Evolutionary conservation across 92 coral and sea anemone genomes (phyloP).

Genomic region (Zoanthus sansibaricus): DNA sequence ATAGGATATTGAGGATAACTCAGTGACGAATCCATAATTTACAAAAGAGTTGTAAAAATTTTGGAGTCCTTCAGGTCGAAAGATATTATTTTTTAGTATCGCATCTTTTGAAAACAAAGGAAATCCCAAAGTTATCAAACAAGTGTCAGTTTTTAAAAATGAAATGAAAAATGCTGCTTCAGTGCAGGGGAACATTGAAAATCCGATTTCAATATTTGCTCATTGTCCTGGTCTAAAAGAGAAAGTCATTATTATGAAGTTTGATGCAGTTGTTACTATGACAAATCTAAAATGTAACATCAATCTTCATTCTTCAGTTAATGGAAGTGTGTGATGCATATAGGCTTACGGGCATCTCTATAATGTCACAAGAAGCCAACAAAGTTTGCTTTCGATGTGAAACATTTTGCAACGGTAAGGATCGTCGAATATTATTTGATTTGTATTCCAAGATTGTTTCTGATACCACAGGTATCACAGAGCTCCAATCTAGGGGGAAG

Average conservation of each 20-base stretch:
- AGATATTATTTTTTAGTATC: too few relatives aligned
- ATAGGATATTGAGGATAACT: too few relatives aligned
- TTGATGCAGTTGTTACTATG: not conserved
- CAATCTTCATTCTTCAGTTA: conserved; percentile 33
- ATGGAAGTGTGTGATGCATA: conserved; percentile 66
- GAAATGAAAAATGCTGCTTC: too few relatives aligned
- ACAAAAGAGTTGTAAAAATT: too few relatives aligned
- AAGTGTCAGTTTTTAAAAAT: too few relatives aligned
- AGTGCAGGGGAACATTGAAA: too few relatives aligned
- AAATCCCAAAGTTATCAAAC: too few relatives aligned
- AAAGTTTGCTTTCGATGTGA: conserved; percentile 67
- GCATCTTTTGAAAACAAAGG: too few relatives aligned
- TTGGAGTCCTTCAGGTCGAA: too few relatives aligned
- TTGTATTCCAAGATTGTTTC: too few relatives aligned
- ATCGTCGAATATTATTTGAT: not conserved
- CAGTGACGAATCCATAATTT: too few relatives aligned
- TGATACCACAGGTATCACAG: not conserved
- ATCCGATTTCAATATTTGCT: too few relatives aligned
- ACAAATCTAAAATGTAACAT: not conserved
- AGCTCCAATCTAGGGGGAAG: not conserved
- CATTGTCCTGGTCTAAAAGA: not conserved
- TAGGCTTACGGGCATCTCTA: conserved; percentile 67
- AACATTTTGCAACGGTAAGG: conserved; percentile 71
- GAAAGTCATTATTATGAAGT: not conserved
- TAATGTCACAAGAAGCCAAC: conserved; percentile 65